These are phyloP conservation scores for Phyllotreta cruciferae DNA, from an alignment of 2,888 invertebrate genomes.

Conservation along the genomic window DNA sequence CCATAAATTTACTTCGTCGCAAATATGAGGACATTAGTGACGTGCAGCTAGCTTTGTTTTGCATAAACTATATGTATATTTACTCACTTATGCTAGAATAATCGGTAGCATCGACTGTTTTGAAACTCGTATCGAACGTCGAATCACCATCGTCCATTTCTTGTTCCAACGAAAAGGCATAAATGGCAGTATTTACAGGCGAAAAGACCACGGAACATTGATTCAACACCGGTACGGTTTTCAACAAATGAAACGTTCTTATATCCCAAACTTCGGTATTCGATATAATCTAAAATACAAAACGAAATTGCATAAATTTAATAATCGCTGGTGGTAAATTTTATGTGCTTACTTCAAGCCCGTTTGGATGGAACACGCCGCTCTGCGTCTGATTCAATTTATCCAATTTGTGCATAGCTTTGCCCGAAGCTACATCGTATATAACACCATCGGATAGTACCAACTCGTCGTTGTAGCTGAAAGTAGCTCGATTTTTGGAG, in stretches of 20 bases:
- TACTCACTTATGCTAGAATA: conserved; percentile 87
- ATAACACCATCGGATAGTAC: conserved; percentile 95
- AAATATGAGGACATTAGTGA: too few relatives aligned
- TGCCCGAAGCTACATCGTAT: conserved; percentile 89
- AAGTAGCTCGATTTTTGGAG: conserved; percentile 91
- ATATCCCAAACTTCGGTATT: conserved; percentile 99
- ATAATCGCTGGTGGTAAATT: not conserved
- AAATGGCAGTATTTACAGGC: conserved; percentile 84
- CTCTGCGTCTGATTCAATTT: conserved; percentile 94
- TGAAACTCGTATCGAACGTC: conserved; percentile 90
- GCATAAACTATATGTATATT: too few relatives aligned
- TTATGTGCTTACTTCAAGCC: conserved; percentile 74
- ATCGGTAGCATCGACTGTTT: conserved; percentile 92
- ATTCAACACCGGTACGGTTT: conserved; percentile 93
- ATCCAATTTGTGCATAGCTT: conserved; percentile 95
- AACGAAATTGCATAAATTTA: not conserved
- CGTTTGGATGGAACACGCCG: conserved; percentile 96
- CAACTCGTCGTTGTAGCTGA: conserved; percentile 91
- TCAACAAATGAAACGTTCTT: conserved; percentile 89
- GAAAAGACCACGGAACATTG: conserved; percentile 90
- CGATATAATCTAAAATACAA: conserved; percentile 76
- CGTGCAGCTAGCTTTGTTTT: too few relatives aligned
- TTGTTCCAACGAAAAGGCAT: conserved; percentile 82
- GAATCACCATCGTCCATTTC: conserved; percentile 74
- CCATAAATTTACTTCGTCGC: too few relatives aligned